Evolutionary conservation across 1,140 invertebrate species (phyloP).

Genomic region (Nebria ingens): DNA sequence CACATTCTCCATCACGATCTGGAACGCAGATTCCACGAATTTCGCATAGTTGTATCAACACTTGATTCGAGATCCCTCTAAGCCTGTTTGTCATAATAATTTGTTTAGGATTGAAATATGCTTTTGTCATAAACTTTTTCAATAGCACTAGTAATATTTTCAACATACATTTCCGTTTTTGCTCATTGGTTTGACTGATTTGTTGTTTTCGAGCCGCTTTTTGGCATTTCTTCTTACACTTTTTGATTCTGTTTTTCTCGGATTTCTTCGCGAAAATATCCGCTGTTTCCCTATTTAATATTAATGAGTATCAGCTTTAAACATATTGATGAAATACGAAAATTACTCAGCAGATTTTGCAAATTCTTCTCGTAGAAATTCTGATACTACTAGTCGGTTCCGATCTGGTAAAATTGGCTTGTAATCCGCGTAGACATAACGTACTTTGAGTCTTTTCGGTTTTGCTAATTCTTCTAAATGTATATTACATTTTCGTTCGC

Average conservation of each 20-base stretch:
- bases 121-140: not conserved
- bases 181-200: not conserved
- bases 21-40: not conserved
- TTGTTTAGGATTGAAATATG: not conserved
- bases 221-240: not conserved
- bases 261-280: not conserved
- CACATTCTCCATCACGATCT: not conserved
- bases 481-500: not conserved
- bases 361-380: not conserved
- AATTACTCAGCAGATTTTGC: not conserved
- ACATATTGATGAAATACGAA: not conserved
- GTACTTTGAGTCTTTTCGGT: not conserved
- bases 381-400: not conserved
- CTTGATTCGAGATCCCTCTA: not conserved
- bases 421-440: not conserved
- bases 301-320: not conserved
- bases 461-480: not conserved
- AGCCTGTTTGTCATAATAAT: constrained; percentile 6
- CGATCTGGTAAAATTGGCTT: not conserved
- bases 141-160: not conserved
- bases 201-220: not conserved
- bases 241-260: not conserved
- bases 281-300: not conserved
- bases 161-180: not conserved
- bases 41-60: not conserved